Percentiles rank a stretch among this genome's conserved stretches.
phyloP scores from a whole-genome alignment of 2,888 invertebrate species.

The Epirrhoe alternata region DNA sequence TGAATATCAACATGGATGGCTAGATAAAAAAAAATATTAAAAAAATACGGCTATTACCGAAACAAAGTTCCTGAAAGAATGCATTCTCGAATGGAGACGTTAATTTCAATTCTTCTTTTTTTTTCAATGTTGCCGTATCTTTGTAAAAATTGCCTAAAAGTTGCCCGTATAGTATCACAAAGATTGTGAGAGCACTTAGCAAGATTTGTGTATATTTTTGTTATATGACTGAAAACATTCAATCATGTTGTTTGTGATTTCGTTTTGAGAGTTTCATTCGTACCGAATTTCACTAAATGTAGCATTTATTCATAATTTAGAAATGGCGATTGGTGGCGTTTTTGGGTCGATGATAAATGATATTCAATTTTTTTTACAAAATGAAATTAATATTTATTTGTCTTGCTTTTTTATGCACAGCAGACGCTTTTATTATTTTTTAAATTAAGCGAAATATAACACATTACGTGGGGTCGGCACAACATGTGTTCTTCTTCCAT shows the following conservation, averaged over 20 bases:
- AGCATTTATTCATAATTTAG: slow-evolving; percentile 17
- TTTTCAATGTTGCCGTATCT: neutral
- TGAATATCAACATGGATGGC: too few species aligned
- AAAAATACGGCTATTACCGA: too few species aligned
- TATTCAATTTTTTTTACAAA: neutral
- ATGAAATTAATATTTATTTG: too few species aligned
- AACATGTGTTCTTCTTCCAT: too few species aligned
- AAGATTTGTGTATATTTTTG: slow-evolving; percentile 29
- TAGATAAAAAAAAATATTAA: too few species aligned
- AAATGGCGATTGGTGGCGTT: slow-evolving; percentile 12
- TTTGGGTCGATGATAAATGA: neutral
- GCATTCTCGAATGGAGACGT: too few species aligned
- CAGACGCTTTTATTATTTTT: too few species aligned
- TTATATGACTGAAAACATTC: slow-evolving; percentile 20
- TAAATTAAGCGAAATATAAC: too few species aligned
- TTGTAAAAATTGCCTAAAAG: neutral
- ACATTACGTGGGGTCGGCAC: too few species aligned
- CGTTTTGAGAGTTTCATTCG: slow-evolving; percentile 12
- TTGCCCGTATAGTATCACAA: neutral
- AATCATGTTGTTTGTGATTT: slow-evolving; percentile 26
- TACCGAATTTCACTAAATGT: neutral
- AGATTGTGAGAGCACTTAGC: slow-evolving; percentile 38
- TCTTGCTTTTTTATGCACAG: too few species aligned
- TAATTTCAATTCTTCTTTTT: too few species aligned
- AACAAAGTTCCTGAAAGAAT: too few species aligned